Evolutionary conservation across 2,888 invertebrate species (phyloP).

Genomic region (Lordiphosa andalusiaca): DNA sequence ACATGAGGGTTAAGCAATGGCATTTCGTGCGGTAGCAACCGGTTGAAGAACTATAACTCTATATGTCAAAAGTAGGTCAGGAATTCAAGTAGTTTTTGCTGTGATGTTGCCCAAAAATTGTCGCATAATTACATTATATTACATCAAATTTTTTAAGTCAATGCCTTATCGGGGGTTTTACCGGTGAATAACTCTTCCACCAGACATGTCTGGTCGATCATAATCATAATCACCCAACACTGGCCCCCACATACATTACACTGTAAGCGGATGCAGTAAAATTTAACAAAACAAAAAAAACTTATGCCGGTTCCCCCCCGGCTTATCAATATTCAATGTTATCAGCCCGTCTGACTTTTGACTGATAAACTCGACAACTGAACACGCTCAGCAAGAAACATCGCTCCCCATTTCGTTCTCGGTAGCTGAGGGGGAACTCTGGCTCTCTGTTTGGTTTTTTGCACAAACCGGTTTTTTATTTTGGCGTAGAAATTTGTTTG

Average conservation of each 20-base stretch:
- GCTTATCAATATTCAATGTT: conserved; percentile 7
- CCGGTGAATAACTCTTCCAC: background rate
- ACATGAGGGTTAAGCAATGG: too few species aligned
- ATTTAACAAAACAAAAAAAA: background rate
- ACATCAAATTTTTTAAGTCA: conserved; percentile 20
- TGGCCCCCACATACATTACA: conserved; percentile 17
- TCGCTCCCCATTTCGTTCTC: too few species aligned
- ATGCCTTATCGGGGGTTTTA: conserved; percentile 23
- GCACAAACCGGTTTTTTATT: conserved; percentile 33
- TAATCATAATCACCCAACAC: conserved; percentile 16
- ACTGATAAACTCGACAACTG: conserved; percentile 6
- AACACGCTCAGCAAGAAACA: background rate
- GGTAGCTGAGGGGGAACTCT: background rate
- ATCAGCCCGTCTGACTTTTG: conserved; percentile 8
- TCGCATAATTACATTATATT: too few species aligned
- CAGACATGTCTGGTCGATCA: conserved; percentile 31
- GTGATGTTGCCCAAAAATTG: conserved; percentile 7
- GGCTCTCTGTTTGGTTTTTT: conserved; percentile 35
- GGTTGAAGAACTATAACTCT: conserved; percentile 43
- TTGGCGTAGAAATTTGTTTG: conserved; percentile 40
- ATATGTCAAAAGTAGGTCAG: conserved; percentile 57
- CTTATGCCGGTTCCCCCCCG: conserved; percentile 1
- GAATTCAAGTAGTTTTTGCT: conserved; percentile 30
- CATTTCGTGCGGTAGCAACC: conserved; percentile 34
- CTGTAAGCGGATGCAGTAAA: conserved; percentile 27